Evolutionary conservation across 2,113 vertebrate genomes (phyloP), one percentile per base, ranked within the genome.

Genomic region (Rhinolophus ferrumequinum): DNA sequence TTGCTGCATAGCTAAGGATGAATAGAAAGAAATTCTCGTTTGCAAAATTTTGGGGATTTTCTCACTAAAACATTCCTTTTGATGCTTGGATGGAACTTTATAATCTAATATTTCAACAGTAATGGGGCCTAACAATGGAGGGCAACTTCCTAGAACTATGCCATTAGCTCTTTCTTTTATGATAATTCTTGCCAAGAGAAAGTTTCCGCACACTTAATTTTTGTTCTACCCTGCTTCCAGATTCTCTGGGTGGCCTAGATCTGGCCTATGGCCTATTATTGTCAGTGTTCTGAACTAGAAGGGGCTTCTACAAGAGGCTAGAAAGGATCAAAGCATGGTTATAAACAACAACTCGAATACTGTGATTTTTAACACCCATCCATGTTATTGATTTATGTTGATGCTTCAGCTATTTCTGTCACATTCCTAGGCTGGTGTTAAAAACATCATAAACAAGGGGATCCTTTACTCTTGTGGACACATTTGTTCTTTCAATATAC

Each of bases 401-500:
- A 67, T 90, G 16, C 35, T 50, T 86, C 24, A 70, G 8, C 9
- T 44, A 79, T 93, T 96, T 94, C 56, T 96, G 1, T 83, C 90
- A 73, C 41, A 41, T 79, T 73, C 47, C 24, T 88, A 15, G 52
- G 73, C 8, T 95, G 50, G 67, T 95, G 60, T 87, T 73, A n/a
- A 69, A 79, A 93, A 66, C 15, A 44, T 67, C 76, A 18, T 47
- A 79, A 70, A 84, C 26, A 73, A 80, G 50, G 5, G 3, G 75
- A 50, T 88, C 13, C 3, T 88, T 50, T 87, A 33, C 41, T 33
- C 52, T 72, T 70, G 30, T 76, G n/a, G 18, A 82, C 44, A 19
- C 30, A n/a, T 50, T 92, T 94, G 16, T 87, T 84, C n/a, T 92
- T 95, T 95, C 26, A 94, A 79, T 22, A 56, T 91, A 35, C 7